Evolutionary conservation across 2,797 vertebrate genomes (phyloP).

Genomic region (Oryzias dopingdopingensis): DNA sequence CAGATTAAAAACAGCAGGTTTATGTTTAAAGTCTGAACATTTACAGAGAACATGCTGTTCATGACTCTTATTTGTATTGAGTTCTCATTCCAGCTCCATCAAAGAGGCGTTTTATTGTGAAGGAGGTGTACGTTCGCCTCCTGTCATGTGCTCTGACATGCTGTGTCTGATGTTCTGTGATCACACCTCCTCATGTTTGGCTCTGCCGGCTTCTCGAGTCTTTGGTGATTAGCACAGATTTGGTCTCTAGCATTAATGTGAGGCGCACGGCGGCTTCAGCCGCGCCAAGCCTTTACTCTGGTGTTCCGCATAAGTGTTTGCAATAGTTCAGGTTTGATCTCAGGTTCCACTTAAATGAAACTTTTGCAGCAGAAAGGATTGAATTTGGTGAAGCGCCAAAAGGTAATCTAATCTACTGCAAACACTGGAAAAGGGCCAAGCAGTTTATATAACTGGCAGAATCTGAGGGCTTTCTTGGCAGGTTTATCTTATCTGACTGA

Average conservation of each 20-base stretch:
- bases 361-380: constrained; percentile 38
- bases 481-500: constrained; percentile 46
- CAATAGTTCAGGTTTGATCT: constrained; percentile 47
- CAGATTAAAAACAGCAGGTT: neutral
- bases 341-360: constrained; percentile 39
- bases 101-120: constrained; percentile 37
- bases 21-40: neutral
- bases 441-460: constrained; percentile 24
- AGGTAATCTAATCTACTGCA: constrained; percentile 58
- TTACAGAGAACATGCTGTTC: constrained; percentile 1
- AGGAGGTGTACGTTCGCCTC: constrained; percentile 6
- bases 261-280: constrained; percentile 3
- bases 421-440: constrained; percentile 29
- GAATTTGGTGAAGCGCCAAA: constrained; percentile 46
- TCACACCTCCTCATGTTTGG: constrained; percentile 23
- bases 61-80: constrained; percentile 25
- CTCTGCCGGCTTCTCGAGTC: constrained; percentile 16
- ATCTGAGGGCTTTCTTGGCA: constrained; percentile 2
- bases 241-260: constrained; percentile 23
- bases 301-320: constrained; percentile 35
- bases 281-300: constrained; percentile 14
- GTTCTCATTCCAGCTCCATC: constrained; percentile 52
- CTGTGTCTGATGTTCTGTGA: constrained; percentile 19
- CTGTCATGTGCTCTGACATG: constrained; percentile 50
- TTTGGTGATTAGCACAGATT: constrained; percentile 32